Conservation (phyloP, 2,113 vertebrate species). For the Centropristis striata region DNA sequence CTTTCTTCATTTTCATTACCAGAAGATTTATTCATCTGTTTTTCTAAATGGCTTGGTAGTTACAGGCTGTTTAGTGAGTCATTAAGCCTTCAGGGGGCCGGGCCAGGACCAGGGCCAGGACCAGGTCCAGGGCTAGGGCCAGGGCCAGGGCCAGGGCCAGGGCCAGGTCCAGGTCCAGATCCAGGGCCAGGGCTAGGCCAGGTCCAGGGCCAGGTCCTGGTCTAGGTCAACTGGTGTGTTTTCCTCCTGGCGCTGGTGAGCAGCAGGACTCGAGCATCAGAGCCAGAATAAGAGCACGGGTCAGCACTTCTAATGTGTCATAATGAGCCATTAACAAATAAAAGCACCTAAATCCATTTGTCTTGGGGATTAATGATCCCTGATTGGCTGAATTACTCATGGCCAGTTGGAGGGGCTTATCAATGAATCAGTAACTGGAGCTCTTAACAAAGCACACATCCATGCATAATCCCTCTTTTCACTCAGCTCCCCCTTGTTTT, state of each 20-base stretch:
- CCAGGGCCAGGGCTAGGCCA: too few relatives aligned
- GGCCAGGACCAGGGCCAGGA: too few relatives aligned
- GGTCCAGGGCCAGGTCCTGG: slow-evolving; percentile 59
- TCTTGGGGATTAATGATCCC: slow-evolving; percentile 69
- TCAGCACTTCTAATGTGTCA: slow-evolving; percentile 56
- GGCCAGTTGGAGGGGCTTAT: slow-evolving; percentile 74
- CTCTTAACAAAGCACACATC: slow-evolving; percentile 74
- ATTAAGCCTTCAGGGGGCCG: slow-evolving; percentile 56
- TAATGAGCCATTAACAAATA: slow-evolving; percentile 60
- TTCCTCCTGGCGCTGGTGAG: slow-evolving; percentile 26
- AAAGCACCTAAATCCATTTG: slow-evolving; percentile 61
- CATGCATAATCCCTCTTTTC: slow-evolving; percentile 78
- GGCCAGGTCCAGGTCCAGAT: too few relatives aligned
- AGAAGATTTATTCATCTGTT: slow-evolving; percentile 61
- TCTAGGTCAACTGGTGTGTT: slow-evolving; percentile 61
- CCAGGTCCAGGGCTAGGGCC: too few relatives aligned
- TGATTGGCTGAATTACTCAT: slow-evolving; percentile 77
- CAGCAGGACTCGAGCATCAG: slow-evolving; percentile 33
- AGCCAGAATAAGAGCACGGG: neutral
- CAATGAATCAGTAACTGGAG: slow-evolving; percentile 75
- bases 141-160: too few relatives aligned
- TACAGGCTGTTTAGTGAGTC: slow-evolving; percentile 62
- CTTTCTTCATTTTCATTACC: slow-evolving; percentile 50
- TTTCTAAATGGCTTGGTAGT: slow-evolving; percentile 54
- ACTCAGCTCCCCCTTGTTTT: slow-evolving; percentile 63